Evolutionary conservation across 2,888 invertebrate genomes (phyloP), one percentile per base, ranked within the genome.

Genomic region (Mactromeris polynyma): DNA sequence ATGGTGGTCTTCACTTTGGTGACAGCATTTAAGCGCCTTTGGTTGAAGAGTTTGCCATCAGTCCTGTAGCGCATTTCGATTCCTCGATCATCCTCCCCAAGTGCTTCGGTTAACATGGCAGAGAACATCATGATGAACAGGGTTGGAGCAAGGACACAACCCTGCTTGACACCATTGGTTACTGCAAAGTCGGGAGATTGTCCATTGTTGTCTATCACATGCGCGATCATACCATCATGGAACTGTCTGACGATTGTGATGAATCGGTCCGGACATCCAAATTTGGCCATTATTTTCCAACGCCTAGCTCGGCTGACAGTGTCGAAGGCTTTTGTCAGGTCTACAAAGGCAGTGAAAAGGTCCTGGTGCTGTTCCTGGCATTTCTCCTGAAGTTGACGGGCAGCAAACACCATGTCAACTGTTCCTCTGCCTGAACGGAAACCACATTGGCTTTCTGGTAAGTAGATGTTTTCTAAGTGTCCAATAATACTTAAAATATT

Each of bases 91-190:
- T 58, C 58, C 4, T 14, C 6, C 2, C 26, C 2, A 40, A 83
- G 42, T 19, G 84, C 54, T n/a, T 84, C 54, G 9, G 77, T 19
- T 54, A 85, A 81, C 73, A 81, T 81, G 58, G 85, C 79, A 21
- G 79, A 73, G 26, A 78, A 78, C 54, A 78, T 78, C 83, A 87
- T 64, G 42, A 64, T 64, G 69, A 87, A 87, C 80, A 83, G 31
- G 4, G 64, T 87, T 0, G 78, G 40, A 0, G 80, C 42, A 4
- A 85, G 38, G 17, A 80, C 40, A 42, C 80, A 85, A 2, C 80
- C 78, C n/a, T 85, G 80, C 31, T 85, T 85, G 54, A 85, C 79
- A 36, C 85, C 85, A 26, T 80, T 85, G 19, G 54, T 85, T 14
- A 85, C 84, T 38, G 33, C 36, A 26, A 85, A 85, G n/a, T n/a